Evolutionary conservation across 2,113 vertebrate species (phyloP).

Genomic region (Oceanodroma tethys): DNA sequence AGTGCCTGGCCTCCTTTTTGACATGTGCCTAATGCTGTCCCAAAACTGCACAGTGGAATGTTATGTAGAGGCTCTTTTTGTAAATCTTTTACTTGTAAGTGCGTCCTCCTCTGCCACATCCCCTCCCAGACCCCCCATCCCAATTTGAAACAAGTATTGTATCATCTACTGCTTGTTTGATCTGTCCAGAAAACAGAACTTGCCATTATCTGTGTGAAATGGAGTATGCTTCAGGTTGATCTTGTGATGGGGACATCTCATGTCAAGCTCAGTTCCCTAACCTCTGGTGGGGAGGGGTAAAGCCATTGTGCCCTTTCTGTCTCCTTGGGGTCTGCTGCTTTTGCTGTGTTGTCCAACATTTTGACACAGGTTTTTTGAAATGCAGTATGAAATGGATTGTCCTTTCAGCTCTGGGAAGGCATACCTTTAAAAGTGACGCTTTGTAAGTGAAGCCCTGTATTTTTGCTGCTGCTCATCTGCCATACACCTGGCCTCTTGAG

Average conservation of each 20-base stretch:
- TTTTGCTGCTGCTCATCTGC: not conserved
- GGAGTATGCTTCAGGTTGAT: not conserved
- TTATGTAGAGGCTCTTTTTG: not conserved
- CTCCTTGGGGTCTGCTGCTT: not conserved
- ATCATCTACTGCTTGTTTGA: not conserved
- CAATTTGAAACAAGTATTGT: not conserved
- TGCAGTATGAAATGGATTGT: not conserved
- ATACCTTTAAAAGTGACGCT: not conserved
- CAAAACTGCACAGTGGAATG: not conserved
- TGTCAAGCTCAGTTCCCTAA: not conserved
- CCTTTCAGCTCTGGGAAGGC: not conserved
- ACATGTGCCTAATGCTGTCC: not conserved
- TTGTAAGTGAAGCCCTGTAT: not conserved
- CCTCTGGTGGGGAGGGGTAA: not conserved
- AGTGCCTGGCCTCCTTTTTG: not conserved
- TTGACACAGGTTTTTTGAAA: not conserved
- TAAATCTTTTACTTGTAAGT: not conserved
- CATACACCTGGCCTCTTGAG: not conserved
- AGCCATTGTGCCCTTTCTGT: not conserved
- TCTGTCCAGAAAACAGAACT: not conserved
- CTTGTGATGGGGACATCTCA: accelerated
- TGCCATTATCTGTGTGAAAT: not conserved
- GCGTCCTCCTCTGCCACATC: not conserved
- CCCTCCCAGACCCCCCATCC: not conserved
- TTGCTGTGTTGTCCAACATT: not conserved